phyloP scores from a whole-genome alignment of 2,113 vertebrate species.

The Sebastes schlegelii region DNA sequence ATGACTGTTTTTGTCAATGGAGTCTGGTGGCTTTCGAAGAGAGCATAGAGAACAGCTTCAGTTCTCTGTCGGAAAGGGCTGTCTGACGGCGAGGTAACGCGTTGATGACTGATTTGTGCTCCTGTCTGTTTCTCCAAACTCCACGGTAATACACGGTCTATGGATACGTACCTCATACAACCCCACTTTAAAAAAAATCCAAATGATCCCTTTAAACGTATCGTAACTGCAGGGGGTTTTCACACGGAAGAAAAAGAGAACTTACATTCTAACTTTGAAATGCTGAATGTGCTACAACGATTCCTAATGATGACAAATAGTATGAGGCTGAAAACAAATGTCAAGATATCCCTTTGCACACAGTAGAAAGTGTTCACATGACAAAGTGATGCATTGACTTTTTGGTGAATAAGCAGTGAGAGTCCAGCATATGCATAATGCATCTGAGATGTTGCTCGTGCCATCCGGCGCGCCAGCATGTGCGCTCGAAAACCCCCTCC shows the following conservation, averaged over 20 bases:
- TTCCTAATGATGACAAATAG: conserved; percentile 19
- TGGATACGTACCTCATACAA: not conserved
- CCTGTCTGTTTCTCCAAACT: too few species aligned
- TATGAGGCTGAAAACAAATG: conserved; percentile 13
- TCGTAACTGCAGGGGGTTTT: not conserved
- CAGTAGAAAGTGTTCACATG: conserved; percentile 21
- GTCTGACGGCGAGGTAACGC: not conserved
- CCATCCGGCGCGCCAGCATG: conserved; percentile 18
- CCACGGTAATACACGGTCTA: not conserved
- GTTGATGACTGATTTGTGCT: too few species aligned
- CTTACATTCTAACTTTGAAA: not conserved
- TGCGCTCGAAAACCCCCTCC: not conserved
- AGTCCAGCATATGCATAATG: conserved; percentile 9
- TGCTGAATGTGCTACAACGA: conserved; percentile 17
- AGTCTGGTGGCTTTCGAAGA: too few species aligned
- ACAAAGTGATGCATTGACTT: conserved; percentile 42
- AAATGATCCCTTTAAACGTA: not conserved
- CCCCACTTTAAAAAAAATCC: not conserved
- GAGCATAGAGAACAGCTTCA: too few species aligned
- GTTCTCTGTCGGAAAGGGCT: not conserved
- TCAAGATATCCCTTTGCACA: conserved; percentile 52
- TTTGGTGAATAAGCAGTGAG: conserved; percentile 52
- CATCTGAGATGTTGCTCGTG: not conserved
- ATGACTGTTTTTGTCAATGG: too few species aligned
- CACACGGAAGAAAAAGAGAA: not conserved